Percentiles rank a stretch among this genome's conserved stretches.
These are phyloP conservation scores for Peromyscus melanophrys DNA, from an alignment of 2,797 vertebrate genomes.

Conservation along the genomic window DNA sequence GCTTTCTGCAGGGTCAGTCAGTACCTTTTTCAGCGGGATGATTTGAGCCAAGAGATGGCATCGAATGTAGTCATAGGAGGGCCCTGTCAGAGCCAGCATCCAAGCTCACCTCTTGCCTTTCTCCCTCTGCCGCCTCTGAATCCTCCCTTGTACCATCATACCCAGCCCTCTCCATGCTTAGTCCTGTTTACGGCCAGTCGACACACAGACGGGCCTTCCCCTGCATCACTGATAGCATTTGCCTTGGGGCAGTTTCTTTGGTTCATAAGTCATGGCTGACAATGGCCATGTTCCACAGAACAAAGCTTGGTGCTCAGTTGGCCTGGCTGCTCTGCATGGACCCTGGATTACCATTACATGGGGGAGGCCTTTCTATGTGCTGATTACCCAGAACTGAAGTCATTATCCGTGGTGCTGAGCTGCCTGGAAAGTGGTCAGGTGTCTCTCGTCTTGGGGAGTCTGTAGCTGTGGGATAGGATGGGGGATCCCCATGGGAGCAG, in stretches of 20 bases:
- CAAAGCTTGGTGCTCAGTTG: background rate
- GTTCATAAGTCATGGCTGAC: background rate
- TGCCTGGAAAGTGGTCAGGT: no score
- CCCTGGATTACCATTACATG: background rate
- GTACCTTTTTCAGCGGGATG: no score
- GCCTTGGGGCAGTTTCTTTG: background rate
- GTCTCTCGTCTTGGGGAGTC: no score
- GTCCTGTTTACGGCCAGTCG: background rate
- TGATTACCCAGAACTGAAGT: no score
- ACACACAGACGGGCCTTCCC: background rate
- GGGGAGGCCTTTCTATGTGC: no score
- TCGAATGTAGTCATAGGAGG: accelerated
- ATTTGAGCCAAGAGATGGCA: background rate
- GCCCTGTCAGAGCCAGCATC: background rate
- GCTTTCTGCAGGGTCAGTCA: accelerated
- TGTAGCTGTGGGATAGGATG: no score
- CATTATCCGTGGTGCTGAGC: no score
- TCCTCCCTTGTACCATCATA: background rate
- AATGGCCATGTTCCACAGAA: background rate
- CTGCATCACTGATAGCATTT: background rate
- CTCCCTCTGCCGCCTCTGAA: background rate
- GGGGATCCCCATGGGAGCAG: no score
- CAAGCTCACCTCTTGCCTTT: background rate
- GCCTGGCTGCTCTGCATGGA: no score
- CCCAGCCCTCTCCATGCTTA: background rate